phyloP scores from a whole-genome alignment of 2,113 vertebrate species.

The Perca schrenkii region DNA sequence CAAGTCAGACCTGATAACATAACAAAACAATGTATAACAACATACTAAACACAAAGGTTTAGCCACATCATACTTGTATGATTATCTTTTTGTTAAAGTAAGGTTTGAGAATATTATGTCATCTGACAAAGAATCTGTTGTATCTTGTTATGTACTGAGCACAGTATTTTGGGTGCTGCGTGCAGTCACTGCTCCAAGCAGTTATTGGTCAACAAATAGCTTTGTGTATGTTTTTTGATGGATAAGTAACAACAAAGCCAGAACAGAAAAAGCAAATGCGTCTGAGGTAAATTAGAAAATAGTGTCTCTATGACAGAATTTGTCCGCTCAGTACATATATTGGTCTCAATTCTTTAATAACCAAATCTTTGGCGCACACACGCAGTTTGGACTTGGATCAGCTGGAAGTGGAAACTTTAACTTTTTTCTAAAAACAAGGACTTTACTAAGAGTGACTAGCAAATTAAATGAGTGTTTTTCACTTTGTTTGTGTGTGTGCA shows the following conservation, averaged over 20 bases:
- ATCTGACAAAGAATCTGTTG: too few species aligned
- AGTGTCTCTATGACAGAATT: background rate
- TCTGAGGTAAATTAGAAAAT: too few species aligned
- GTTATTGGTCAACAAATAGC: too few species aligned
- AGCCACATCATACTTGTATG: background rate
- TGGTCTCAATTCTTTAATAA: background rate
- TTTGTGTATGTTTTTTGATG: too few species aligned
- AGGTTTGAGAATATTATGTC: too few species aligned
- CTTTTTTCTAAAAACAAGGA: background rate
- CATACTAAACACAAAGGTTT: background rate
- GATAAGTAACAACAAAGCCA: too few species aligned
- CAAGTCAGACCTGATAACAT: slow-evolving; percentile 81
- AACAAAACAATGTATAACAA: background rate
- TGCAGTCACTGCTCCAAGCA: too few species aligned
- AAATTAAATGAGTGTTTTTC: background rate
- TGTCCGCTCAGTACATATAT: background rate
- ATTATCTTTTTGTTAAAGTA: background rate
- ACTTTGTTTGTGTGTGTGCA: background rate
- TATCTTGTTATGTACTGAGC: too few species aligned
- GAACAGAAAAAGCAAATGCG: too few species aligned
- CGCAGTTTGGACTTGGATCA: background rate
- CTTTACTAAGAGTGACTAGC: too few species aligned
- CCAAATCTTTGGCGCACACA: background rate
- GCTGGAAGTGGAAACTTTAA: background rate
- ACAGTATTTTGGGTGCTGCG: too few species aligned